Conservation (phyloP, 2,888 invertebrate species). For the Oscheius sp. region DNA sequence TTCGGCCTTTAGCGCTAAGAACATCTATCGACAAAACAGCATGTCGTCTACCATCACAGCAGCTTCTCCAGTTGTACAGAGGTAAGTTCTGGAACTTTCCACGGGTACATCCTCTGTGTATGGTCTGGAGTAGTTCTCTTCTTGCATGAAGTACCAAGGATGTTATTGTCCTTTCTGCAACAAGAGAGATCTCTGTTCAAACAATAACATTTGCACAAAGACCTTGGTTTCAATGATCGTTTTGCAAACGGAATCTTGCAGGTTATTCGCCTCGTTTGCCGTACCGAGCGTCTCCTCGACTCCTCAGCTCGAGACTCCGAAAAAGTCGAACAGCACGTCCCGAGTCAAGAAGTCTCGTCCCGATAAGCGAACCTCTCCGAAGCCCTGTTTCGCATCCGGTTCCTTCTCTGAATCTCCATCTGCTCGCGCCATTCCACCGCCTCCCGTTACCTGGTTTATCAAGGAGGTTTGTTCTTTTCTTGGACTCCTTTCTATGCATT, state of each 20-base stretch:
- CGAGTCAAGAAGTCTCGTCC: background rate
- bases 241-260: background rate
- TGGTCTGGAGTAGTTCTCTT: too few relatives aligned
- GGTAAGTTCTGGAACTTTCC: conserved; percentile 1
- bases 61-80: conserved; percentile 12
- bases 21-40: conserved; percentile 4
- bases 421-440: conserved; percentile 11
- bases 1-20: conserved; percentile 18
- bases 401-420: conserved; percentile 22
- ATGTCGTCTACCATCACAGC: conserved; percentile 1
- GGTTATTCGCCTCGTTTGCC: conserved; percentile 8
- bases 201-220: too few relatives aligned
- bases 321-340: background rate
- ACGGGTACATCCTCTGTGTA: too few relatives aligned
- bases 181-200: too few relatives aligned
- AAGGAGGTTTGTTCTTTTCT: background rate
- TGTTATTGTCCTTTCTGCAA: too few relatives aligned
- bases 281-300: background rate
- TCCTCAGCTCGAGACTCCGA: conserved; percentile 13
- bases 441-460: conserved; percentile 19
- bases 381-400: conserved; percentile 21
- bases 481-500: background rate
- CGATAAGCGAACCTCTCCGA: conserved; percentile 18
- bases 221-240: too few relatives aligned
- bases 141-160: too few relatives aligned